phyloP scores from a whole-genome alignment of 2,113 vertebrate species.

The Prietella phreatophila region DNA sequence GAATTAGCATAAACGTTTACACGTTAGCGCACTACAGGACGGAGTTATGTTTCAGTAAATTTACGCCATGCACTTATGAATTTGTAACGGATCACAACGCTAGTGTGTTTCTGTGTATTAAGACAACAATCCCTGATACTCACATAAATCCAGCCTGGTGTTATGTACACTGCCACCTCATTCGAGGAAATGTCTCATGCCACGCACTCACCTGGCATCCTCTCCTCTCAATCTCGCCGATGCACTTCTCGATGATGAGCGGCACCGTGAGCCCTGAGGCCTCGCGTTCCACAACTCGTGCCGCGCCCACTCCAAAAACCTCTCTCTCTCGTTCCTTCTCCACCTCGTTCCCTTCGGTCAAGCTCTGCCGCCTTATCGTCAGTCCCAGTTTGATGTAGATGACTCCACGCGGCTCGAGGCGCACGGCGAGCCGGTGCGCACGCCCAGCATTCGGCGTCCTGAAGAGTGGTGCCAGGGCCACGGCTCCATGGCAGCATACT shows the following conservation, averaged over 20 bases:
- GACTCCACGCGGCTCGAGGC: slow-evolving; percentile 90
- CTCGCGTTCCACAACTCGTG: slow-evolving; percentile 89
- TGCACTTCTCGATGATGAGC: slow-evolving; percentile 90
- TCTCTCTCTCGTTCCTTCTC: slow-evolving; percentile 75
- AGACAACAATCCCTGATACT: no score
- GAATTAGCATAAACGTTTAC: not conserved
- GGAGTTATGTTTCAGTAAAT: not conserved
- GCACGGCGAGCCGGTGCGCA: slow-evolving; percentile 89
- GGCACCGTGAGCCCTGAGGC: slow-evolving; percentile 85
- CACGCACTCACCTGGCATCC: slow-evolving; percentile 89
- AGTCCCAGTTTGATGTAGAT: slow-evolving; percentile 95
- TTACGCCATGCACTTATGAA: not conserved
- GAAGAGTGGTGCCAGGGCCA: slow-evolving; percentile 90
- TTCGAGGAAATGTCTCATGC: not conserved
- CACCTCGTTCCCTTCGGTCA: slow-evolving; percentile 75
- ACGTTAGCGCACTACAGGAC: not conserved
- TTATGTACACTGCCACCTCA: not conserved
- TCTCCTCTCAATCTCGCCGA: slow-evolving; percentile 93
- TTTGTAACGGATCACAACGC: not conserved
- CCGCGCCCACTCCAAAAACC: slow-evolving; percentile 90
- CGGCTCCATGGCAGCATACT: slow-evolving; percentile 92
- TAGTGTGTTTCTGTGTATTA: no score
- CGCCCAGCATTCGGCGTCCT: slow-evolving; percentile 86
- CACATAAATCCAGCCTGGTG: not conserved
- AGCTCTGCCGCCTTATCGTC: slow-evolving; percentile 96